Evolutionary conservation across 2,888 invertebrate genomes (phyloP).

Genomic region (Opisthograptis luteolata): DNA sequence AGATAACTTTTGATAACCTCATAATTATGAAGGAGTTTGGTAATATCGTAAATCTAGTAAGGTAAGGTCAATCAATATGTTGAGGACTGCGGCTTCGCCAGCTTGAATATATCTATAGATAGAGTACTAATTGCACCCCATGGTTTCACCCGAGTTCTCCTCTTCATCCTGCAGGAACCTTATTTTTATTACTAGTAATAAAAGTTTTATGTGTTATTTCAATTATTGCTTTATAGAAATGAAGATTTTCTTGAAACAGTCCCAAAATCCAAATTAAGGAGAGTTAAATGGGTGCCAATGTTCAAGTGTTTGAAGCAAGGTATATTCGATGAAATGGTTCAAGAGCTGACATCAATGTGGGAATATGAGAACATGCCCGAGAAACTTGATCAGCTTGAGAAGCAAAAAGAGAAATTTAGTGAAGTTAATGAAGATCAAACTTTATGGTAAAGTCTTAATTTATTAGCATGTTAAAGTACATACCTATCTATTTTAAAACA

Average conservation of each 20-base stretch:
- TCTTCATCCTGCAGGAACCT: too few relatives aligned
- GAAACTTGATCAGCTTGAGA: slow-evolving; percentile 67
- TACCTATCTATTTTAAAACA: too few relatives aligned
- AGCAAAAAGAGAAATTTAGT: slow-evolving; percentile 69
- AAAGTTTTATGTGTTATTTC: too few relatives aligned
- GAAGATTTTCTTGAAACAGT: slow-evolving; percentile 77
- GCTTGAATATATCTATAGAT: too few relatives aligned
- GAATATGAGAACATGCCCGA: slow-evolving; percentile 71
- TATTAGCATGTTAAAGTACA: neutral
- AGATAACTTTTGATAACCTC: slow-evolving; percentile 68
- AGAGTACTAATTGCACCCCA: too few relatives aligned
- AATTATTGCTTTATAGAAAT: slow-evolving; percentile 64
- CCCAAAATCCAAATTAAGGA: slow-evolving; percentile 67
- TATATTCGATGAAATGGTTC: slow-evolving; percentile 70
- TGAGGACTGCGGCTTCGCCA: too few relatives aligned
- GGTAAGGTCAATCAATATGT: slow-evolving; percentile 47
- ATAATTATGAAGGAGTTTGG: slow-evolving; percentile 73
- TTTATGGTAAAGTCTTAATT: slow-evolving; percentile 53
- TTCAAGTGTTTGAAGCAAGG: slow-evolving; percentile 73
- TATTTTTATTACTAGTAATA: too few relatives aligned
- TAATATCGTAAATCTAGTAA: slow-evolving; percentile 70
- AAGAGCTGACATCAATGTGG: slow-evolving; percentile 76
- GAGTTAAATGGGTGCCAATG: slow-evolving; percentile 77
- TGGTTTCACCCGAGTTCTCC: too few relatives aligned
- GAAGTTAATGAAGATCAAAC: slow-evolving; percentile 52